phyloP scores from a whole-genome alignment of 1,140 invertebrate species.

The Tribolium castaneum region DNA sequence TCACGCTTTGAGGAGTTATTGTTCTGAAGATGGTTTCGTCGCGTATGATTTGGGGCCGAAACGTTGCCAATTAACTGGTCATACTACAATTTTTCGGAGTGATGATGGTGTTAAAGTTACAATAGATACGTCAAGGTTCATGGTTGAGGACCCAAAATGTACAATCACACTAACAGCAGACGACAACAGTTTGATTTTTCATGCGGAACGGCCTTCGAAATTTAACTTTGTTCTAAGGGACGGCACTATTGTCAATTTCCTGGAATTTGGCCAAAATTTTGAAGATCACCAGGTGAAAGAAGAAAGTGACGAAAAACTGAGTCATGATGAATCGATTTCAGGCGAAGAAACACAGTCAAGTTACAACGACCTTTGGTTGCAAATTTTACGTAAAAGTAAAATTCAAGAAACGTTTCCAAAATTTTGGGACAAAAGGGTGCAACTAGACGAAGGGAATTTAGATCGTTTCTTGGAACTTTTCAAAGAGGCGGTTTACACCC shows the following conservation, averaged over 20 bases:
- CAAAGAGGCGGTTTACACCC: background rate
- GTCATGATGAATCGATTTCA: background rate
- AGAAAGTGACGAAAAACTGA: background rate
- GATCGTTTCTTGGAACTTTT: constrained; percentile 13
- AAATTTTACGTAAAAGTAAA: constrained; percentile 38
- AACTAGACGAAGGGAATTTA: background rate
- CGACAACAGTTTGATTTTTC: constrained; percentile 43
- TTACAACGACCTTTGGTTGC: constrained; percentile 8
- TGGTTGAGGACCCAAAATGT: constrained; percentile 43
- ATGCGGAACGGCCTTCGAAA: constrained; percentile 4
- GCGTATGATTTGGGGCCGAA: constrained; percentile 49
- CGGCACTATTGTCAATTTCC: constrained; percentile 47
- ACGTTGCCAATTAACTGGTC: constrained; percentile 46
- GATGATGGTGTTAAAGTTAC: constrained; percentile 52
- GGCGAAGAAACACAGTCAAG: background rate
- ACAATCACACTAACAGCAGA: constrained; percentile 42
- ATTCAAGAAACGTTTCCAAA: background rate
- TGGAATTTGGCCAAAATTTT: background rate
- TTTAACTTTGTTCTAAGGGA: constrained; percentile 39
- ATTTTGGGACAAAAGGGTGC: background rate
- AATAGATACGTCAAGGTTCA: constrained; percentile 52
- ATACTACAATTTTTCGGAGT: constrained; percentile 50
- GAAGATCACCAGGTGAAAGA: background rate
- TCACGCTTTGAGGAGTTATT: constrained; percentile 29
- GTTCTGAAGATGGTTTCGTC: constrained; percentile 30